phyloP scores from a whole-genome alignment of 1,140 invertebrate genomes.

The Drosophila trapezifrons region DNA sequence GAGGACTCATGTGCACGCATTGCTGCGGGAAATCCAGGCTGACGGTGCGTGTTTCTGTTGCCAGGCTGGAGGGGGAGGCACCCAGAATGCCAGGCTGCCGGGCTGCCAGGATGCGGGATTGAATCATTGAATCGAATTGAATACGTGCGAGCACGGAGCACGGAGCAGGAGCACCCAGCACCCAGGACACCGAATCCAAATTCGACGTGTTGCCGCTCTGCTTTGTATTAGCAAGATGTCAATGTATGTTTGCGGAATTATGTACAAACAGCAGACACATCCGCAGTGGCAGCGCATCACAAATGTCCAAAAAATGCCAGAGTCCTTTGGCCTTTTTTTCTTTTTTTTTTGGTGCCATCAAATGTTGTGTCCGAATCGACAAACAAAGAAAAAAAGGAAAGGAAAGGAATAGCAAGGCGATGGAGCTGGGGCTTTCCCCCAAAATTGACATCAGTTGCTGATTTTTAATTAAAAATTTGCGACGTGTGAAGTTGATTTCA shows the following conservation, averaged over 20 bases:
- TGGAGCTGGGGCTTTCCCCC: conserved; percentile 5
- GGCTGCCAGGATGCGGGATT: conserved; percentile 62
- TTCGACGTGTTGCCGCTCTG: conserved; percentile 44
- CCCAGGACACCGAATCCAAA: conserved; percentile 18
- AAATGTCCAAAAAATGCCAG: conserved; percentile 5
- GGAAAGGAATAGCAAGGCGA: not conserved
- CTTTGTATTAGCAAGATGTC: conserved; percentile 75
- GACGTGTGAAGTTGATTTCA: conserved; percentile 83
- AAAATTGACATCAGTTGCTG: conserved; percentile 81
- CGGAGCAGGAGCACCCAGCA: not conserved
- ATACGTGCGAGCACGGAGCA: conserved; percentile 76
- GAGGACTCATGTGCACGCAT: conserved; percentile 33
- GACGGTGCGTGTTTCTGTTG: conserved; percentile 42
- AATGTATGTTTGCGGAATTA: conserved; percentile 72
- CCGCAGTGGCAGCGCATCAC: conserved; percentile 8
- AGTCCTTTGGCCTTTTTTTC: not conserved
- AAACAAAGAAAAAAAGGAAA: conserved; percentile 16
- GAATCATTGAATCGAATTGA: conserved; percentile 83
- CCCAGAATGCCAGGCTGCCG: not conserved
- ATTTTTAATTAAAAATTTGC: conserved; percentile 83
- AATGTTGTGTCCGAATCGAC: conserved; percentile 72
- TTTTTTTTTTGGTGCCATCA: conserved; percentile 59
- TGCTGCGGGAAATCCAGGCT: conserved; percentile 37
- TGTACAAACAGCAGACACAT: conserved; percentile 53
- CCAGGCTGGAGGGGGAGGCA: conserved; percentile 4